Conservation (phyloP, 2,113 vertebrate species). For the Gymnocephalus cernua region DNA sequence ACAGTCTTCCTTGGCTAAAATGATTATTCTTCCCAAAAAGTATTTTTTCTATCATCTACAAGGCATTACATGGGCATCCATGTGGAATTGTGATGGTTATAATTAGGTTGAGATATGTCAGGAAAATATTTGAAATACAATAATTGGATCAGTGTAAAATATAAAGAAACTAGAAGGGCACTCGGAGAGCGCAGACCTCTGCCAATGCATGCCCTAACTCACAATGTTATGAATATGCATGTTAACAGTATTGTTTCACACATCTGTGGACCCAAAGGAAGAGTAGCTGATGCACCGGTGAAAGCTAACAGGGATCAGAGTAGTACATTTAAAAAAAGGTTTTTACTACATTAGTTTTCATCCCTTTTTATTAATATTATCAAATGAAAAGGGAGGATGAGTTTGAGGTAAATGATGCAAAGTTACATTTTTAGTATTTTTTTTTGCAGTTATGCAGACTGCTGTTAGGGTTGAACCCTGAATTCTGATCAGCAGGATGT, state of each 20-base stretch:
- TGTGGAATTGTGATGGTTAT: neutral
- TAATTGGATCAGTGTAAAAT: neutral
- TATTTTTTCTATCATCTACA: neutral
- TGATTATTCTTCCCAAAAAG: neutral
- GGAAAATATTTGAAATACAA: neutral
- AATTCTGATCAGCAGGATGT: slow-evolving; percentile 32
- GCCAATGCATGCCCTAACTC: too few relatives aligned
- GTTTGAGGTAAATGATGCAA: neutral
- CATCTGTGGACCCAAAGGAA: neutral
- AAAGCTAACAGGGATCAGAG: neutral
- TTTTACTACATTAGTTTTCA: neutral
- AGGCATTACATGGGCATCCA: neutral
- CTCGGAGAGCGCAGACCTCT: too few relatives aligned
- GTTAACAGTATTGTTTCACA: neutral
- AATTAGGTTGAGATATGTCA: neutral
- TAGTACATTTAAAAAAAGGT: too few relatives aligned
- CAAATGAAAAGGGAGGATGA: neutral
- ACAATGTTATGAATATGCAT: neutral
- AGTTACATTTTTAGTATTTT: neutral
- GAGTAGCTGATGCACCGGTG: too few relatives aligned
- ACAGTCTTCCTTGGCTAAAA: neutral
- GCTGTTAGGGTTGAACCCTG: slow-evolving; percentile 39
- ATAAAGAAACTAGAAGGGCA: too few relatives aligned
- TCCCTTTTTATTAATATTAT: neutral
- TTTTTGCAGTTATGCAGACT: neutral